Evolutionary conservation across 2,888 invertebrate species (phyloP), one percentile per base, ranked within the genome.

Genomic region (Nephrotoma appendiculata): DNA sequence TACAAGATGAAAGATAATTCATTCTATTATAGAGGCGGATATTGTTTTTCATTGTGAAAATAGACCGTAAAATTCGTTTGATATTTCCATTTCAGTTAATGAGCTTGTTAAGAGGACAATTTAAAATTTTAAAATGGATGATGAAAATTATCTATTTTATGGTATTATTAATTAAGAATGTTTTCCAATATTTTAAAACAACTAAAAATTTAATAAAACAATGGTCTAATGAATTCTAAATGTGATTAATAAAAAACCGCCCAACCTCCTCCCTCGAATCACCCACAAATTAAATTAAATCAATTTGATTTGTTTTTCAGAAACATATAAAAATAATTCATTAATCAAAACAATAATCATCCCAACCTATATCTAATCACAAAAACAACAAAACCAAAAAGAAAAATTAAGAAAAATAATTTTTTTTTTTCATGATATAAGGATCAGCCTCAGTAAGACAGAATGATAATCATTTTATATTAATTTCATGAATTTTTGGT

Each of bases 331-430:
- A 71, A 71, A 71, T 71, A 84, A 84, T 42, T 19, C 85, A 85
- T 85, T 85, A 85, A 85, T 85, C 85, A 85, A 85, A 31, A 19
- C 44, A 85, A 85, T 44, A 85, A 85, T 85, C 85, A 85, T 85
- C 44, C 85, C 85, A 85, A 44, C 85, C 85, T 45, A 42, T 45
- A 85, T 85, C 85, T 85, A 85, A 85, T 85, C 84, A 84, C 42
- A 84, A 31, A 71, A 15, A 84, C 42, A 42, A 84, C 15, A 43
- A 15, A 42, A 84, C 84, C 84, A n/a, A 42, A 41, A 42, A 41
- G 7, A 43, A 41, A 71, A 15, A 2, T 71, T 9, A 12, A 71
- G 19, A 15, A 71, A 71, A 7, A 71, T 71, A 71, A 71, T 1
- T 83, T 41, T 83, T 83, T 41, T 83, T 83, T 41, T 41, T 42